These are phyloP conservation scores for Mimumesa dahlbomi DNA, from an alignment of 2,888 invertebrate genomes.

Conservation along the genomic window DNA sequence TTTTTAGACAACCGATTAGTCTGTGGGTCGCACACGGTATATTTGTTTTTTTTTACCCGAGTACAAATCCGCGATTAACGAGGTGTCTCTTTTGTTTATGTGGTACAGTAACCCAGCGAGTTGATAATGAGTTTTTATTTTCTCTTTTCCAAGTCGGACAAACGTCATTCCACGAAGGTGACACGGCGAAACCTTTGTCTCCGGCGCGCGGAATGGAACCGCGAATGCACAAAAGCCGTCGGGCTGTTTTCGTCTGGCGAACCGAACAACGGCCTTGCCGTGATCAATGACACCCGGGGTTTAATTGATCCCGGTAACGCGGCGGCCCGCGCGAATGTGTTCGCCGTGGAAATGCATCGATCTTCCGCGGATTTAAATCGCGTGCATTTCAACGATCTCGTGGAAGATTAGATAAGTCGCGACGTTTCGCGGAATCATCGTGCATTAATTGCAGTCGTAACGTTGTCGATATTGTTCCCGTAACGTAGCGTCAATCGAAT, in stretches of 20 bases:
- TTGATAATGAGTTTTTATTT: conserved; percentile 26
- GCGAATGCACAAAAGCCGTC: conserved; percentile 12
- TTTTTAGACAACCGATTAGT: too few relatives aligned
- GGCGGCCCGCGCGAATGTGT: conserved; percentile 2
- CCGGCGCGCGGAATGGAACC: not conserved
- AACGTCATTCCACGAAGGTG: conserved; percentile 14
- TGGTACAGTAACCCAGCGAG: conserved; percentile 39
- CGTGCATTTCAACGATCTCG: conserved; percentile 13
- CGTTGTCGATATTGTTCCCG: conserved; percentile 27
- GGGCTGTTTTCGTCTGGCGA: conserved; percentile 51
- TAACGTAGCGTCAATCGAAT: conserved; percentile 7
- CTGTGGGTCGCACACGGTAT: too few relatives aligned
- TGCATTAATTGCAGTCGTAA: conserved; percentile 27
- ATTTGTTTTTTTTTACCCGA: too few relatives aligned
- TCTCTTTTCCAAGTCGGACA: conserved; percentile 5
- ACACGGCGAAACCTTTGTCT: conserved; percentile 40
- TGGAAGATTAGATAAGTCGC: conserved; percentile 57
- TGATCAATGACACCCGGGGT: conserved; percentile 51
- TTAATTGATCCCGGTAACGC: conserved; percentile 42
- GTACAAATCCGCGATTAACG: conserved; percentile 17
- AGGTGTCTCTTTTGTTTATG: conserved; percentile 39
- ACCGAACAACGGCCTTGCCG: conserved; percentile 30
- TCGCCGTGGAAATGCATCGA: conserved; percentile 49
- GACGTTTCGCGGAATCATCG: conserved; percentile 41
- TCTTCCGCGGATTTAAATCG: conserved; percentile 66